A percentile compares a stretch with the other conserved stretches of the same genome.
These are phyloP conservation scores for Catostomus latipinnis DNA, from an alignment of 2,797 vertebrate genomes.

Conservation along the genomic window DNA sequence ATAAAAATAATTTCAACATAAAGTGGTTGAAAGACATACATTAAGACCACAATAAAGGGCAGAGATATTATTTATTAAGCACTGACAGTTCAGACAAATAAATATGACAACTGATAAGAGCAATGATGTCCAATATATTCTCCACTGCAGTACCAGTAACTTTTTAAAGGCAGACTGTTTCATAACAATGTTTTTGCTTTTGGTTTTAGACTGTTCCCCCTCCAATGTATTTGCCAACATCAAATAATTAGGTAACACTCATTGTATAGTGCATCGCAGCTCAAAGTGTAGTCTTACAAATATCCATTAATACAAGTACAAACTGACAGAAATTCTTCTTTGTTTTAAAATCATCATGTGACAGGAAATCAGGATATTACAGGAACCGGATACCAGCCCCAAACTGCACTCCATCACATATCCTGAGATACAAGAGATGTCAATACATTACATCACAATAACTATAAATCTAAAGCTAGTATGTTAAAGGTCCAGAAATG, in stretches of 20 bases:
- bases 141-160: constrained; percentile 14
- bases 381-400: constrained; percentile 97
- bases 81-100: constrained; percentile 54
- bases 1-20: background rate
- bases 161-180: background rate
- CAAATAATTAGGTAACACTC: constrained; percentile 56
- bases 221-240: constrained; percentile 34
- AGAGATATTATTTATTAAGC: constrained; percentile 59
- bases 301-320: background rate
- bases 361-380: constrained; percentile 69
- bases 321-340: constrained; percentile 35
- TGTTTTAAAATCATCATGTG: background rate
- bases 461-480: background rate
- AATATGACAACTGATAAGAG: constrained; percentile 55
- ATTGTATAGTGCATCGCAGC: constrained; percentile 48
- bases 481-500: background rate
- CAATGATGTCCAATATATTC: constrained; percentile 43
- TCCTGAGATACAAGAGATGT: constrained; percentile 75
- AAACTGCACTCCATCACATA: constrained; percentile 96
- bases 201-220: constrained; percentile 33
- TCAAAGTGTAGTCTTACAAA: constrained; percentile 24
- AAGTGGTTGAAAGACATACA: background rate
- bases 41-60: background rate
- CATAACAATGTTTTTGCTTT: background rate
- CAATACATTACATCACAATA: background rate